Evolutionary conservation across 2,113 vertebrate species (phyloP), one percentile per base, ranked within the genome.

Genomic region (Clarias magur): DNA sequence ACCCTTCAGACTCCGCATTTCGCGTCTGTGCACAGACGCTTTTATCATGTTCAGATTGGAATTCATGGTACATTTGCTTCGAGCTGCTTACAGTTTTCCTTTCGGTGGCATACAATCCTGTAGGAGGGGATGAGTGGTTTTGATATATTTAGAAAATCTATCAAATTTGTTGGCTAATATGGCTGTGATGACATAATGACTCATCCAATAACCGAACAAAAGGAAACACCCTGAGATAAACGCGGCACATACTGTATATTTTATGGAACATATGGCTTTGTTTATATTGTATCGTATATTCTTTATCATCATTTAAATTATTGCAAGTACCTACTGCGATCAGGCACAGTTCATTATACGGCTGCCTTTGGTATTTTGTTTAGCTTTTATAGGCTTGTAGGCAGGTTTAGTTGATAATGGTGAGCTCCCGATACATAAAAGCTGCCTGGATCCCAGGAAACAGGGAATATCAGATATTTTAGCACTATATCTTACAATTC

Each of bases 21-120:
- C 27, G 53, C 62, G 54, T 86, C 79, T 57, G 48, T 72, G 57
- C 68, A 62, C 67, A 34, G 82, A 27, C 11, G 82, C 82, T 84
- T 88, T 88, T 84, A 79, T 70, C 82, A 48, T n/a, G 57, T 82
- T 75, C 80, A 9, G 54, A 73, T 80, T 73, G 84, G 80, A 60
- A 80, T 75, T 84, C 84, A 76, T 59, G 81, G 85, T 84, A 80
- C 87, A 84, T 90, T 80, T 82, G 73, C 72, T 87, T 53, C 48
- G 76, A 80, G 79, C 80, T 30, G 48, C 73, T 76, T 38, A 59
- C 16, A 11, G 75, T 34, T 63, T 67, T 54, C 60, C 75, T 79
- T 48, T 30, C 10, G 3, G 48, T n/a, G 38, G 65, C 23, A 27
- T 73, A 34, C 67, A 25, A 27, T 63, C 59, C 54, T 63, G 48